phyloP scores from a whole-genome alignment of 1,140 invertebrate genomes.

The Onthophagus taurus region DNA sequence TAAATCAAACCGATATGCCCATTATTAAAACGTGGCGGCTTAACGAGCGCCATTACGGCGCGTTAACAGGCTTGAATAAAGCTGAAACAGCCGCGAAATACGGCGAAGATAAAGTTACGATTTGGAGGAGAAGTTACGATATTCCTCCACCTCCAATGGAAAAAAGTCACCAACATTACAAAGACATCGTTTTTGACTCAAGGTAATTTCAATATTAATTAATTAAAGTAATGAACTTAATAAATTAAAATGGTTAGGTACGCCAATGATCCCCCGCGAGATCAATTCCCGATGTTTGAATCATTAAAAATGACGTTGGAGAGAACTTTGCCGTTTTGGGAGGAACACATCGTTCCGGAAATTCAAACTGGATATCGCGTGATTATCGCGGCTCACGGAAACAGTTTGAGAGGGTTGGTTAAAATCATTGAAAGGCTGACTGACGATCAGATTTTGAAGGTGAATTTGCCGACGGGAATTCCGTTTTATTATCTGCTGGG shows the following conservation, averaged over 20 bases:
- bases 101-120: conserved; percentile 55
- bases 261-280: conserved; percentile 34
- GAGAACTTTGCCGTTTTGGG: conserved; percentile 57
- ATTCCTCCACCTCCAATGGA: conserved; percentile 54
- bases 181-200: conserved; percentile 44
- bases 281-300: conserved; percentile 53
- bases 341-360: conserved; percentile 51
- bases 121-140: conserved; percentile 60
- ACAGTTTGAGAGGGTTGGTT: conserved; percentile 57
- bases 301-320: conserved; percentile 56
- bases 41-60: conserved; percentile 67
- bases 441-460: conserved; percentile 52
- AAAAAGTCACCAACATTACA: conserved; percentile 44
- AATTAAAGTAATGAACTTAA: too few species aligned
- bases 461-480: conserved; percentile 67
- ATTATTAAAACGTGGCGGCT: conserved; percentile 54
- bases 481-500: conserved; percentile 61
- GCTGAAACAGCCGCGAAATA: conserved; percentile 57
- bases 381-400: conserved; percentile 61
- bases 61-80: conserved; percentile 61
- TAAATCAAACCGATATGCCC: conserved; percentile 48
- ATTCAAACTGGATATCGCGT: conserved; percentile 51
- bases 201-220: too few species aligned
- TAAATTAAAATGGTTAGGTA: too few species aligned
- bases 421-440: conserved; percentile 58